Evolutionary conservation across 2,888 invertebrate genomes (phyloP).

Genomic region (Atethmia centrago): DNA sequence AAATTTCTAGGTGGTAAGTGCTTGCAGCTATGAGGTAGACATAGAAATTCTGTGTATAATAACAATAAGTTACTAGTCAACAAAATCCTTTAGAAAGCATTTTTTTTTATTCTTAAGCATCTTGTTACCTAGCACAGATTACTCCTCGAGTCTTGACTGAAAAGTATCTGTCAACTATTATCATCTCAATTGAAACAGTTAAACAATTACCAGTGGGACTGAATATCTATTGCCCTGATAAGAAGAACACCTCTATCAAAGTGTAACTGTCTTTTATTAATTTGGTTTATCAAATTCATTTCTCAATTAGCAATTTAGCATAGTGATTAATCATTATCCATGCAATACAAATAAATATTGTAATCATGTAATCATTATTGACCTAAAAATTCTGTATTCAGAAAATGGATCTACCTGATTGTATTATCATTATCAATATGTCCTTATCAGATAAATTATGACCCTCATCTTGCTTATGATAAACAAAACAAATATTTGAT

Average conservation of each 20-base stretch:
- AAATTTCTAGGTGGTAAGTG: neutral
- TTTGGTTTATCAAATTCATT: conserved; percentile 9
- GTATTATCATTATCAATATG: conserved; percentile 45
- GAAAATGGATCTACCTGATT: conserved; percentile 37
- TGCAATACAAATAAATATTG: conserved; percentile 22
- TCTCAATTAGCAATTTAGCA: conserved; percentile 22
- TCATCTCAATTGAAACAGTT: neutral
- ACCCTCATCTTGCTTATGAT: conserved; percentile 55
- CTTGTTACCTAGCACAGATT: too few relatives aligned
- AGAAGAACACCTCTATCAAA: neutral
- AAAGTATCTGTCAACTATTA: too few relatives aligned
- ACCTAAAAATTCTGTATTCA: conserved; percentile 41
- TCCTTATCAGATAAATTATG: conserved; percentile 54
- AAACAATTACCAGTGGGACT: neutral
- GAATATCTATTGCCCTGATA: neutral
- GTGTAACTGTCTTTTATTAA: neutral
- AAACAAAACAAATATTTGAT: conserved; percentile 42
- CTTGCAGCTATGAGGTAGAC: neutral
- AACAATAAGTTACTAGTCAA: too few relatives aligned
- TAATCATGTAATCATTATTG: conserved; percentile 43
- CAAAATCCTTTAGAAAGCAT: neutral
- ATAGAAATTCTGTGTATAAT: too few relatives aligned
- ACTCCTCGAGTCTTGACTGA: too few relatives aligned
- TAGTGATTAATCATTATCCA: conserved; percentile 22
- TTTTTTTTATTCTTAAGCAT: neutral